Evolutionary conservation across 2,888 invertebrate species (phyloP), one percentile per base, ranked within the genome.

Genomic region (Stenodema calcarata): DNA sequence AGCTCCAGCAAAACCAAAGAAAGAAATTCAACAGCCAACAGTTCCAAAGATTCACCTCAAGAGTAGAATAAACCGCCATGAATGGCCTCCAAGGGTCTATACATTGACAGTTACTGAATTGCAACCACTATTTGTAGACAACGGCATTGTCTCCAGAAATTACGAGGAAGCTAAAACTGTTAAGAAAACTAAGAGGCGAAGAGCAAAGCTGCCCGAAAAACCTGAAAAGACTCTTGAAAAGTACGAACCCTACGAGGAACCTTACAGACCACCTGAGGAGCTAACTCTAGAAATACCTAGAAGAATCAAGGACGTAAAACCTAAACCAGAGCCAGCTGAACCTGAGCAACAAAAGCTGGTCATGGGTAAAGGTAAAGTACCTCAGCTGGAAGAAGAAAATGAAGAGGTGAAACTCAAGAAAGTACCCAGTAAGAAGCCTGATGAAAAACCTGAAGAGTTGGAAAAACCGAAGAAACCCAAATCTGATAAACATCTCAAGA

Each of bases 11-110:
- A 91, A 92, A 88, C 92, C 93, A 14, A 93, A 93, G 89, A 91
- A 91, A 89, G 92, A 92, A 88, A 87, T 90, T 11, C 89, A 91
- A 54, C 88, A 91, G 9, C 89, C 91, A 1, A 90, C 91, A 83
- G 91, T 95, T 86, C 95, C 95, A 0, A 95, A 94, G 90, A 92
- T 95, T 83, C 92, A 94, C 90, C 91, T 96, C 0, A 95, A 95
- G 90, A 95, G 95, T 90, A 93, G 94, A 89, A 94, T 96, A 16
- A 92, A 91, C 50, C 93, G 92, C 89, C 91, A 92, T 1, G 92
- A 92, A 83, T 92, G 92, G 89, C 92, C 92, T 73, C 91, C 91
- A 18, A 73, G 89, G 73, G 91, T 91, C 88, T 89, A 90, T 81
- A 88, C 89, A 80, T 90, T 91, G 6, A 88, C 90, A 42, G 90